These are phyloP conservation scores for Triplophysa dalaica DNA, from an alignment of 2,113 vertebrate species.

Conservation along the genomic window DNA sequence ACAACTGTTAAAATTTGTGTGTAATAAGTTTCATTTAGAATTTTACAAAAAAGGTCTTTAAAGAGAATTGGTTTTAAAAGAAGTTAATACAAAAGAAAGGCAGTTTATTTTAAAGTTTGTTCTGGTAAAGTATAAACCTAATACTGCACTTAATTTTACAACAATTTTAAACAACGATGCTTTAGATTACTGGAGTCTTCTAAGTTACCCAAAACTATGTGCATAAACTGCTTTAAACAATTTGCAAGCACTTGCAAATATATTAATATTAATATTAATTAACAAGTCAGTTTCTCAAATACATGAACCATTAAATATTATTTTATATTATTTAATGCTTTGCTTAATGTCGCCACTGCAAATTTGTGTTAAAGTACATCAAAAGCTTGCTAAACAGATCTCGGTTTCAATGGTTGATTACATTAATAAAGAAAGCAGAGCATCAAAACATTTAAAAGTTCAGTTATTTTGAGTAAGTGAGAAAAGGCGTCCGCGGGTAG, in stretches of 20 bases:
- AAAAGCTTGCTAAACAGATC: too few relatives aligned
- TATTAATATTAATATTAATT: background rate
- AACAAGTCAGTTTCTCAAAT: background rate
- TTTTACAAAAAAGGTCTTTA: background rate
- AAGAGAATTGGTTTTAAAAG: background rate
- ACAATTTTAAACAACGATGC: too few relatives aligned
- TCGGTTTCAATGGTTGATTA: background rate
- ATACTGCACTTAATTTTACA: background rate
- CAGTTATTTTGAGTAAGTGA: constrained; percentile 39
- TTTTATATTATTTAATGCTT: background rate
- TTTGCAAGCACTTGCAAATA: background rate
- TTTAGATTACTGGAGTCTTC: background rate
- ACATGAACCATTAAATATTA: background rate
- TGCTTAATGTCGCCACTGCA: background rate
- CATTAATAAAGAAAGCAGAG: background rate
- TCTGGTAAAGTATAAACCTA: background rate
- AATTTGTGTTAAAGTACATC: background rate
- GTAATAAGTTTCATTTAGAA: background rate
- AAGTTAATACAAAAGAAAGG: background rate
- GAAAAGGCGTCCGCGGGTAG: constrained; percentile 56
- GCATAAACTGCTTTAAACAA: background rate
- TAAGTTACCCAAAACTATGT: background rate
- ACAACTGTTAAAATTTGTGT: background rate
- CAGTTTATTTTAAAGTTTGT: background rate
- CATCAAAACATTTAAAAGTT: background rate